Evolutionary conservation across 2,888 invertebrate genomes (phyloP), one percentile per base, ranked within the genome.

Genomic region (Tinea trinotella): DNA sequence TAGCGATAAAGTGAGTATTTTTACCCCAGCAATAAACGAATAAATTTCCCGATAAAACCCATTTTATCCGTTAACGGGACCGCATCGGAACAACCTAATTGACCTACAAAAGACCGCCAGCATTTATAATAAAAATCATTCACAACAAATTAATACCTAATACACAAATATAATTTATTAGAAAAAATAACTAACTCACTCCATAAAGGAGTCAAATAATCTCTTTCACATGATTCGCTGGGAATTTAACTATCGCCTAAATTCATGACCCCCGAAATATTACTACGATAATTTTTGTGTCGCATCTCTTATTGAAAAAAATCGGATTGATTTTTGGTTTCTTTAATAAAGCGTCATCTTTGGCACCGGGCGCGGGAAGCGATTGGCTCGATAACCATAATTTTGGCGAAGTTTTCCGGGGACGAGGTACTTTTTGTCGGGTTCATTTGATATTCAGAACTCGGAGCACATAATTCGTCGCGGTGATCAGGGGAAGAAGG

Each of bases 401-500:
- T 74, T 75, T 73, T 66, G 67, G 67, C 64, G 65, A 73, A 71
- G 70, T 74, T 53, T 74, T 68, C 68, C 65, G 64, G 60, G 63
- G 62, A 65, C 64, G 57, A 65, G 65, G 63, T 68, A 65, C 67
- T 71, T 71, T 71, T 69, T 68, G 63, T 62, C 65, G 64, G 66
- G 65, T 67, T 66, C 70, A 67, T 72, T 80, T 74, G 70, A 70
- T 72, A 81, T 81, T 81, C 80, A 71, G 61, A 64, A 58, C 75
- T 69, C 73, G 76, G 61, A 67, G 64, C 70, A 69, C 72, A 76
- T 79, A 78, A 79, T 80, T 80, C 73, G 71, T 64, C 64, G 68
- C 67, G 71, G 68, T 76, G 76, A 77, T 79, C 76, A 74, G 70
- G 65, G 69, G 64, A 64, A 70, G 67, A 71, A 67, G 69, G 67